Conservation (phyloP, 2,797 vertebrate genomes). For the Paratrypauchen microcephalus region DNA sequence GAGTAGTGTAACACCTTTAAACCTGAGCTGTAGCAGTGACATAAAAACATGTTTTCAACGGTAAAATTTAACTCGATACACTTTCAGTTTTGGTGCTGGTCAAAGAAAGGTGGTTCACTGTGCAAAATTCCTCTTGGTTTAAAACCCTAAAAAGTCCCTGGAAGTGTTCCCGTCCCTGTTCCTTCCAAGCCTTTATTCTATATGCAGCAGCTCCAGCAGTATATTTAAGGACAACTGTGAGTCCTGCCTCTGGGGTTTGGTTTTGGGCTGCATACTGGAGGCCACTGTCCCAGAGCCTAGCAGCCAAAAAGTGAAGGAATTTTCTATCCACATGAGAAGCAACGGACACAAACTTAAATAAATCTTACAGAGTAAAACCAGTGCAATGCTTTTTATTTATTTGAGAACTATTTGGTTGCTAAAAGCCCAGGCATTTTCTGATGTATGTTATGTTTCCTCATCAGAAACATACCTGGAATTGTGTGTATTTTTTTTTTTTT, state of each 20-base stretch:
- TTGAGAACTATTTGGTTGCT: conserved; percentile 23
- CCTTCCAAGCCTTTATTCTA: conserved; percentile 9
- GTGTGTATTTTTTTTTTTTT: too few species aligned
- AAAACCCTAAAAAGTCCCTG: conserved; percentile 10
- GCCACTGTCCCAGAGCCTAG: conserved; percentile 21
- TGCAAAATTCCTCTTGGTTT: neutral
- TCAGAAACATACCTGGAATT: too few species aligned
- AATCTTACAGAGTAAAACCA: conserved; percentile 41
- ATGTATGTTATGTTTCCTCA: too few species aligned
- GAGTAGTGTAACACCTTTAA: neutral
- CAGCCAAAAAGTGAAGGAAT: conserved; percentile 44
- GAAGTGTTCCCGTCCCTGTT: neutral
- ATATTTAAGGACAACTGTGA: conserved; percentile 36
- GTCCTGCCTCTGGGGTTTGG: conserved; percentile 19
- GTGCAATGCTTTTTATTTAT: conserved; percentile 14
- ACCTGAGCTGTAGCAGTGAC: neutral
- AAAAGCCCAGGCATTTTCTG: too few species aligned
- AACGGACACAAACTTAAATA: conserved; percentile 49
- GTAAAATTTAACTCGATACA: neutral
- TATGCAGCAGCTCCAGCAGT: conserved; percentile 15
- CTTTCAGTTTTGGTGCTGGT: neutral
- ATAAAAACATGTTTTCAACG: neutral
- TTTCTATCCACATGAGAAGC: conserved; percentile 56
- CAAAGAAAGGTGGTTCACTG: neutral
- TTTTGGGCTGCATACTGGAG: conserved; percentile 42